Percentiles rank a stretch among this genome's conserved stretches.
Conservation (phyloP, 2,888 invertebrate species). For the Nudaria mundana region DNA sequence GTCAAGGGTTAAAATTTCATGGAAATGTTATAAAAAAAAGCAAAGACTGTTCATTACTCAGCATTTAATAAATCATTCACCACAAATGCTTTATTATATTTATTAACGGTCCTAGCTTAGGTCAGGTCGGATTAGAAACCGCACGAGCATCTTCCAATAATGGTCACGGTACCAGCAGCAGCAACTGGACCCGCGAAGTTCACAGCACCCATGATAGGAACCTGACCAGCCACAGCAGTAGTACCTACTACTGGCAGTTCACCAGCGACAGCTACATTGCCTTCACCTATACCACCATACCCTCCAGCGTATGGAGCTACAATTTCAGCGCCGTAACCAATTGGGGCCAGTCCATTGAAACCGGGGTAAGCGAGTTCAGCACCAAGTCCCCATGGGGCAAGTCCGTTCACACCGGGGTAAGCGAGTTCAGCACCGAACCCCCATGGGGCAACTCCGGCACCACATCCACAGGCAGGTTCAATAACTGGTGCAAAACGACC, state of each 20-base stretch:
- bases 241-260: slow-evolving; percentile 5
- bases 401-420: slow-evolving; percentile 6
- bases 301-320: too few species aligned
- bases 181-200: slow-evolving; percentile 4
- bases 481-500: too few species aligned
- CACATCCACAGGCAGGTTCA: neutral
- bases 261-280: slow-evolving; percentile 5
- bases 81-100: too few species aligned
- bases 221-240: slow-evolving; percentile 7
- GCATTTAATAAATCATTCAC: too few species aligned
- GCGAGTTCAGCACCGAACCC: neutral
- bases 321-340: neutral
- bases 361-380: neutral
- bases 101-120: too few species aligned
- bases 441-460: slow-evolving; percentile 18
- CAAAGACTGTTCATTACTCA: too few species aligned
- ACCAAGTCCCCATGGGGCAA: neutral
- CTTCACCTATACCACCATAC: slow-evolving; percentile 6
- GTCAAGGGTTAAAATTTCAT: too few species aligned
- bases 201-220: slow-evolving; percentile 13
- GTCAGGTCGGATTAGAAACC: too few species aligned
- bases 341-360: neutral
- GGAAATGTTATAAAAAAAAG: too few species aligned
- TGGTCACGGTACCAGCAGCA: slow-evolving; percentile 4
- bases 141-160: neutral